These are phyloP conservation scores for Pomatostomus ruficeps DNA, from an alignment of 2,113 vertebrate species.

Conservation along the genomic window DNA sequence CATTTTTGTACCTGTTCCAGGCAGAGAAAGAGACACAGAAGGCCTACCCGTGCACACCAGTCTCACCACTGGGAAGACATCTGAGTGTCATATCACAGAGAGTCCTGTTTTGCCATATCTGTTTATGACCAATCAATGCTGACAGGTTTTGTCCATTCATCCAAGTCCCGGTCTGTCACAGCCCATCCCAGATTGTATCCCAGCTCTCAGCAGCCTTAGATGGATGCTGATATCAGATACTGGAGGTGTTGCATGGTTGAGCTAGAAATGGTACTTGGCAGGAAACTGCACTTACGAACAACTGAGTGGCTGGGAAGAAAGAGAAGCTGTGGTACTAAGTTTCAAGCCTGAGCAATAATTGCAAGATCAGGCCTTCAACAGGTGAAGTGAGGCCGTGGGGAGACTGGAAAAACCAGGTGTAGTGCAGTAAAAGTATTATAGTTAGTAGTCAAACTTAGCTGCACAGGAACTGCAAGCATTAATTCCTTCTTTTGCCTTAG, in stretches of 20 bases:
- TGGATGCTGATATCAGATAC: accelerated
- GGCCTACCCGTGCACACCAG: accelerated
- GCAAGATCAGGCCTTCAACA: not conserved
- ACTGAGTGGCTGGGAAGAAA: not conserved
- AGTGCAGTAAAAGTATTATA: not conserved
- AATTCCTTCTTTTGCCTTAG: not conserved
- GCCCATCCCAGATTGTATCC: not conserved
- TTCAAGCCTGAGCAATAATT: not conserved
- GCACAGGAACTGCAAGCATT: not conserved
- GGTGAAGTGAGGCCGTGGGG: not conserved
- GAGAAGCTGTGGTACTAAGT: not conserved
- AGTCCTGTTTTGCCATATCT: not conserved
- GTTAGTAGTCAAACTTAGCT: not conserved
- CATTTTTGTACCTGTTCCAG: not conserved
- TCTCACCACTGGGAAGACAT: accelerated
- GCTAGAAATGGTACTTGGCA: not conserved
- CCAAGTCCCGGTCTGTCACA: not conserved
- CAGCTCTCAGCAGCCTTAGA: not conserved
- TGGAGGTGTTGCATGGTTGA: not conserved
- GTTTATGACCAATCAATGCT: accelerated
- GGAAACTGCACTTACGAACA: not conserved
- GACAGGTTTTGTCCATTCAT: not conserved
- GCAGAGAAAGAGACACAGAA: not conserved
- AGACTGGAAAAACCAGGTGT: not conserved
- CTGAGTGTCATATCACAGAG: not conserved